Evolutionary conservation across 2,888 invertebrate species (phyloP), one percentile per base, ranked within the genome.

Genomic region (Diplazon laetatorius): DNA sequence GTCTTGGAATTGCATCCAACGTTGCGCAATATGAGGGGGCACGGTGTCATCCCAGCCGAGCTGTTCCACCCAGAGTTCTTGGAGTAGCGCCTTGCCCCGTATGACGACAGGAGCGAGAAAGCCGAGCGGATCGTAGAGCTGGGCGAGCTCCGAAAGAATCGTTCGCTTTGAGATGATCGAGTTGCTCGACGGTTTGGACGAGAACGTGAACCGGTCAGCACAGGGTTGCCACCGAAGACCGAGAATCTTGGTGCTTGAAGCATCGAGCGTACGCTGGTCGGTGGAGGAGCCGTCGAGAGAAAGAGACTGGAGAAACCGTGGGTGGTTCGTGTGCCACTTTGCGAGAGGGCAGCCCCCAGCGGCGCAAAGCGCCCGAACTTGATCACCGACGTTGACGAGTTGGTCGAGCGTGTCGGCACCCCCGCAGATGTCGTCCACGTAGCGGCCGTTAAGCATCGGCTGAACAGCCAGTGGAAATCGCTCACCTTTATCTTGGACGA

Each of bases 361-460:
- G 37, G 10, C n/a, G 39, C 65, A 76, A 25, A 82, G 39, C 12
- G 20, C 55, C 1, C 16, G 30, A n/a, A 76, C 10, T 60, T 81
- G 72, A 4, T 42, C 2, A 14, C 39, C 62, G 4, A 42, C 37
- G 1, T 18, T 10, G 0, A n/a, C 1, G n/a, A 71, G 57, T 2
- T 74, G 46, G 0, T 35, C 44, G 2, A 66, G 16, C 0, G 20
- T 16, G 6, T 78, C 68, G 2, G 78, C 60, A n/a, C 80, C 81
- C 1, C 74, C 77, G 22, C 16, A 75, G 6, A 81, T 69, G 16
- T 81, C 80, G 50, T 75, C 81, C 4, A 80, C 81, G 42, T 80
- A 81, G 25, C 75, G 39, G 8, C 74, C 78, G 10, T 74, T 18
- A 0, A 30, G 37, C n/a, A 81, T 14, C 6, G 65, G 39, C 2